Evolutionary conservation across 2,113 vertebrate species (phyloP), one percentile per base, ranked within the genome.

Genomic region (Accipiter virgatus): DNA sequence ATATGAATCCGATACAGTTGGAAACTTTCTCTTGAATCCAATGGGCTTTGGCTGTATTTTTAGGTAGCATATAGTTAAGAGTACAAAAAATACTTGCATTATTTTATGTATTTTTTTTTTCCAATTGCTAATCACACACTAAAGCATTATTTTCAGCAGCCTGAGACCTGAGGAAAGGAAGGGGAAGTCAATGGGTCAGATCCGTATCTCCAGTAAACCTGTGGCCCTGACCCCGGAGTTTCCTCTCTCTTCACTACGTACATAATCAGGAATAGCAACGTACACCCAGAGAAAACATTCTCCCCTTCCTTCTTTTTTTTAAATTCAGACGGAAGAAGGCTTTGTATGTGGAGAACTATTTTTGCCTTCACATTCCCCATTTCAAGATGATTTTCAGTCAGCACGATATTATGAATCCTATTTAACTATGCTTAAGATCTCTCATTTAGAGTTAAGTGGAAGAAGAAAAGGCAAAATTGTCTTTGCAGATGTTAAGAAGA

Each of bases 391-490:
- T 97, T 97, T 97, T 88, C 96, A 91, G 94, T 67, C 95, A 97
- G 95, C 81, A 67, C n/a, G 92, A 96, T 59, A 95, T 97, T 95
- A 98, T 95, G 97, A 98, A 98, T 97, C 95, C 96, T 97, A 93
- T 97, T 98, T 98, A 98, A 97, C 97, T 96, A 97, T 93, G 97
- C 97, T 98, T 98, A 98, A 98, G 98, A 97, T 95, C 98, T 97
- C 96, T 98, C 97, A 97, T 98, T 98, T 96, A 97, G 90, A 98
- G 94, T 96, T 98, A 98, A 98, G 97, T 98, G 97, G 98, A 97
- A 98, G 96, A 98, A 98, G 95, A 97, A 98, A 98, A 98, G 94
- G 85, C 96, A 97, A 98, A 98, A 98, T 98, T 98, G 97, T 98
- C 98, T 98, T 98, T 98, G 97, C 98, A 97, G 97, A 97, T 97